Evolutionary conservation across 2,888 invertebrate genomes (phyloP), one percentile per base, ranked within the genome.

Genomic region (Heterodera filipjevi): DNA sequence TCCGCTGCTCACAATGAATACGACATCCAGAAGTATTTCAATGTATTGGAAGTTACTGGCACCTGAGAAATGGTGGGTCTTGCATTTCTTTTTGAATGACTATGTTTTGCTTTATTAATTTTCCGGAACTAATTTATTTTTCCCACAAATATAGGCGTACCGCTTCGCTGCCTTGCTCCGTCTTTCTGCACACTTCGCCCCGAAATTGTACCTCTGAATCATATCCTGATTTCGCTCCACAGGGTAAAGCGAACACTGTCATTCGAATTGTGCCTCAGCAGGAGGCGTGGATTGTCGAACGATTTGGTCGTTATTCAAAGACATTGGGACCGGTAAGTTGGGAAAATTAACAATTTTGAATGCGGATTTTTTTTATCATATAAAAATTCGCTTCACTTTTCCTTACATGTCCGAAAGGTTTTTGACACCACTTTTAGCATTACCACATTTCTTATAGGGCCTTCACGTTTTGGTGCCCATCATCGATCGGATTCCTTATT

Each of bases 221-320:
- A 5, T 27, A 32, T 30, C 71, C 39, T 12, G 71, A 44, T 2
- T 44, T 44, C n/a, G n/a, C 39, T 1, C 5, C 59, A 2, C 59
- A 59, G 27, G 68, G 68, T 14, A 68, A 68, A 32, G 35, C 74
- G 46, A 99, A 99, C 91, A 96, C 96, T 12, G 91, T 95, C 81
- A 91, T 99, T 78, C 93, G 97, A 93, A 99, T 99, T 92, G 99
- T 99, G 33, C 99, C 99, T 5, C 98, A 99, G 90, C 99, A 99
- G 92, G 97, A 99, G 93, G 95, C 96, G 77, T 96, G 96, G 96
- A 92, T 99, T 35, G 75, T 83, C 59, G 99, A 99, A 90, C 92
- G 98, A 85, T 98, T 99, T 96, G 99, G 99, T 72, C 95, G 94
- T 91, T 99, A 95, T 91, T 93, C 94, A 90, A 92, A 94, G 89